Evolutionary conservation across 2,113 vertebrate genomes (phyloP).

Genomic region (Poeciliopsis retropinna): DNA sequence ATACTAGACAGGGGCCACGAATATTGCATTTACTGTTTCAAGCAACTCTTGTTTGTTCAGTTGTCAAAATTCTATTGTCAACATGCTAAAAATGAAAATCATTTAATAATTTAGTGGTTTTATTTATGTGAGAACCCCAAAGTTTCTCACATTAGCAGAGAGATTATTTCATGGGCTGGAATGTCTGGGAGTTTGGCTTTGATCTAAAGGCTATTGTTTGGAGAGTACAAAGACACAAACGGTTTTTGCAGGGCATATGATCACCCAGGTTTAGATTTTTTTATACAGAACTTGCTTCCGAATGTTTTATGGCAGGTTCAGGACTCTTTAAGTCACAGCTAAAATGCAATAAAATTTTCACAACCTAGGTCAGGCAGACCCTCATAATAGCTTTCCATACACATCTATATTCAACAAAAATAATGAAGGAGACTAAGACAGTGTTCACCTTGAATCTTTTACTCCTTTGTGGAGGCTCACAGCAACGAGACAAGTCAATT

Average conservation of each 20-base stretch:
- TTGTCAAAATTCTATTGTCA: too few species aligned
- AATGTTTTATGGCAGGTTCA: background rate
- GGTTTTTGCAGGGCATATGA: conserved; percentile 9
- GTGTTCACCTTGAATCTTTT: conserved; percentile 24
- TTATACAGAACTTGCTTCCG: background rate
- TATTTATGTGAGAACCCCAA: background rate
- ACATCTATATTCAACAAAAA: conserved; percentile 2
- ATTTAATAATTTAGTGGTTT: background rate
- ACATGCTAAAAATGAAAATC: background rate
- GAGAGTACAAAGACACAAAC: background rate
- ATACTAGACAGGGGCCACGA: too few species aligned
- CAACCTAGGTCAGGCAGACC: conserved; percentile 6
- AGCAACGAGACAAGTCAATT: conserved; percentile 31
- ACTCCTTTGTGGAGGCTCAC: conserved; percentile 17
- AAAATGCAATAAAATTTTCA: background rate
- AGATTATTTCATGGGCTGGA: conserved; percentile 19
- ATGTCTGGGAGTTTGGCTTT: conserved; percentile 23
- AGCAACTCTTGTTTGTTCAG: too few species aligned
- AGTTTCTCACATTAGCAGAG: conserved; percentile 21
- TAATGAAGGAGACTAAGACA: background rate
- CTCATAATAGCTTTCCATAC: conserved; percentile 15
- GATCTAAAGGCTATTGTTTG: conserved; percentile 14
- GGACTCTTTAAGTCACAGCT: background rate
- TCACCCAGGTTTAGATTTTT: conserved; percentile 4
- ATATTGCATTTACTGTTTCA: too few species aligned